Conservation (phyloP, 2,113 vertebrate genomes). For the Microcebus tavaratra region DNA sequence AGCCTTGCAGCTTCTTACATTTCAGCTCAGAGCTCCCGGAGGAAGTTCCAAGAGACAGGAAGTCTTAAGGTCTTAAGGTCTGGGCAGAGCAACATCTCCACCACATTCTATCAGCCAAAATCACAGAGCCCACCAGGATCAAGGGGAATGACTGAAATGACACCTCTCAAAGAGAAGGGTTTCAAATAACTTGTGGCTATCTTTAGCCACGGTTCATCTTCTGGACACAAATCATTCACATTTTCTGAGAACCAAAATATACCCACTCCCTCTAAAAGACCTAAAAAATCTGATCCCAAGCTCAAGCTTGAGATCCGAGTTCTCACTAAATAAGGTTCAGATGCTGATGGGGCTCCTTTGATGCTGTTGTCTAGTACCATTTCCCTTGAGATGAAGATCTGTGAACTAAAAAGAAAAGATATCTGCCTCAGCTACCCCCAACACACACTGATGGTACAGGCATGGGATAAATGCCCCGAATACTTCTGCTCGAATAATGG, state of each 20-base stretch:
- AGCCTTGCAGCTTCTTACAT: not conserved
- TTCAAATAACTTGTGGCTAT: not conserved
- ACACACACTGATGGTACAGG: not conserved
- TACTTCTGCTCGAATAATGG: not conserved
- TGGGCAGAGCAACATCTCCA: not conserved
- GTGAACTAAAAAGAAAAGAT: not conserved
- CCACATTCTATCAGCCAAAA: not conserved
- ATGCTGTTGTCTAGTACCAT: not conserved
- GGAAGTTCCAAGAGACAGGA: not conserved
- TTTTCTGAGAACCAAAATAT: not conserved
- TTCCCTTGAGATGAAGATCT: not conserved
- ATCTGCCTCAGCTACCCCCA: not conserved
- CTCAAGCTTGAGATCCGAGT: not conserved
- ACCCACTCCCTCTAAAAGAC: not conserved
- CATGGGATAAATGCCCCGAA: not conserved
- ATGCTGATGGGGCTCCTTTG: not conserved
- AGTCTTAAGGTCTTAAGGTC: not conserved
- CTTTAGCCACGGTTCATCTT: not conserved
- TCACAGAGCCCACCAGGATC: not conserved
- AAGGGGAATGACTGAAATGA: not conserved
- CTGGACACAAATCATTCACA: not conserved
- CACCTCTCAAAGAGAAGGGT: not conserved
- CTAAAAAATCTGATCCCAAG: not conserved
- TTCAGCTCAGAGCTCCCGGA: not conserved
- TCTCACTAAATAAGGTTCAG: not conserved